Conservation (phyloP, 2,113 vertebrate genomes). For the Pheucticus melanocephalus region DNA sequence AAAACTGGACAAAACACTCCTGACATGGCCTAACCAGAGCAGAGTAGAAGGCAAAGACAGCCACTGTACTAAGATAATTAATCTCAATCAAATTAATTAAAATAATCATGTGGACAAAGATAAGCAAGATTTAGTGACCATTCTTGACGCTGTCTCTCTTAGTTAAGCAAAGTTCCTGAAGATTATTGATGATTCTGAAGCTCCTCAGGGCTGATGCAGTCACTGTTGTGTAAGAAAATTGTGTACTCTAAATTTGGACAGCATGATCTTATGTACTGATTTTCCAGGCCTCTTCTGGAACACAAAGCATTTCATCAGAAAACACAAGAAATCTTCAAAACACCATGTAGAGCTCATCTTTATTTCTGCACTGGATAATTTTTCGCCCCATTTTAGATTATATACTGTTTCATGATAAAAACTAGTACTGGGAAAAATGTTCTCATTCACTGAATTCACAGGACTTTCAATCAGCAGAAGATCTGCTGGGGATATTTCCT, state of each 20-base stretch:
- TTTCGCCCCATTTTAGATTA: not conserved
- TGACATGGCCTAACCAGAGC: not conserved
- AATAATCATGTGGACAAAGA: slow-evolving; percentile 44
- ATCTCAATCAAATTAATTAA: slow-evolving; percentile 50
- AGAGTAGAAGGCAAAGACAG: not conserved
- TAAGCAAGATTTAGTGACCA: slow-evolving; percentile 20
- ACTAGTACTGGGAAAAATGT: not conserved
- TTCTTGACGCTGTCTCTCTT: slow-evolving; percentile 36
- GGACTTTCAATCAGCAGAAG: not conserved
- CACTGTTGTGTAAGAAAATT: not conserved
- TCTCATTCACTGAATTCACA: not conserved
- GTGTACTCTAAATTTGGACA: not conserved
- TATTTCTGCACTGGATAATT: not conserved
- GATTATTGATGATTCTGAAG: slow-evolving; percentile 10
- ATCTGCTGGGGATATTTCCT: not conserved
- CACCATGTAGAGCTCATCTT: not conserved
- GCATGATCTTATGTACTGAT: not conserved
- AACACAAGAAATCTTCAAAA: not conserved
- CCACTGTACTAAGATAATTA: not conserved
- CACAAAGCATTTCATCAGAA: not conserved
- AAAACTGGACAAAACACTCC: not conserved
- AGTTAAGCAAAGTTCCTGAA: slow-evolving; percentile 14
- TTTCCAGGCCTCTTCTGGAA: not conserved
- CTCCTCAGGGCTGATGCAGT: not conserved
- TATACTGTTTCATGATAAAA: not conserved